phyloP scores from a whole-genome alignment of 2,113 vertebrate genomes.

The Oreochromis spilurus region DNA sequence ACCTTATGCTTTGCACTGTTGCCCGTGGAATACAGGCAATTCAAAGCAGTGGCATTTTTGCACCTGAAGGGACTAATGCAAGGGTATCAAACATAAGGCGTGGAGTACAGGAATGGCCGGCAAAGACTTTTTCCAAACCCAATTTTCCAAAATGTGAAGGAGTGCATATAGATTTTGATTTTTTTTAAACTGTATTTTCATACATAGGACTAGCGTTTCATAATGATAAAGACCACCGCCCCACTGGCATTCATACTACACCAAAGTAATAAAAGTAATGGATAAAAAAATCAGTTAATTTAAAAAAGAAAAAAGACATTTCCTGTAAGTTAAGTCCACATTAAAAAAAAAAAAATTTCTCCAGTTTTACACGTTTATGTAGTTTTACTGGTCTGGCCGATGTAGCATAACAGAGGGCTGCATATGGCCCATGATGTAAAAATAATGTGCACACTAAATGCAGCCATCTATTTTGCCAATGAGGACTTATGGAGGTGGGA shows the following conservation, averaged over 20 bases:
- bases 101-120: background rate
- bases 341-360: background rate
- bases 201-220: background rate
- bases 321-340: background rate
- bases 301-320: too few relatives aligned
- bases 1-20: background rate
- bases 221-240: background rate
- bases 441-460: background rate
- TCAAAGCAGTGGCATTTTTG: background rate
- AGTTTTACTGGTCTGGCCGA: background rate
- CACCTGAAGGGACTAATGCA: constrained; percentile 38
- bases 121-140: background rate
- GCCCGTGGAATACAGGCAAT: background rate
- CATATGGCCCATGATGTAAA: background rate
- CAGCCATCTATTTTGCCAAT: background rate
- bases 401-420: background rate
- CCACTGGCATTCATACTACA: background rate
- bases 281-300: background rate
- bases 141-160: background rate
- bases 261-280: background rate
- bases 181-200: background rate
- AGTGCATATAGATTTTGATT: background rate
- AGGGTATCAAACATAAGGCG: background rate
- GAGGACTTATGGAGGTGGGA: background rate
- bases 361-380: background rate